Percentiles rank a stretch among this genome's conserved stretches.
Conservation (phyloP, 2,797 vertebrate genomes). For the Numenius phaeopus region DNA sequence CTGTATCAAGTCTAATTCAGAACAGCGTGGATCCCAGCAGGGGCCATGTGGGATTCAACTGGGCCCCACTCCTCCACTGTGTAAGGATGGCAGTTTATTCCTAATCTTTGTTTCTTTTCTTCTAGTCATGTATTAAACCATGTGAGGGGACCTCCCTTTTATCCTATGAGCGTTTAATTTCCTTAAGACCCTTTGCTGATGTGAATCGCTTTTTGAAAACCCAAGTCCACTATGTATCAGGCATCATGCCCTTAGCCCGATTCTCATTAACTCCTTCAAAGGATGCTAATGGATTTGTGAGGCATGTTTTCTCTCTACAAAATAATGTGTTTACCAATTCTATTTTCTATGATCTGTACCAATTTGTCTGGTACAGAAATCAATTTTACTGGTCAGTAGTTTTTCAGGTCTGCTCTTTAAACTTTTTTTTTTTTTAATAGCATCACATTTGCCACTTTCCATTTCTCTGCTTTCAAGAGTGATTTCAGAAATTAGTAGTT, state of each 20-base stretch:
- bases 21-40: neutral
- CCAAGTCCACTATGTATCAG: neutral
- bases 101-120: neutral
- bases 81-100: neutral
- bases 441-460: neutral
- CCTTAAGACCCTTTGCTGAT: neutral
- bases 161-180: neutral
- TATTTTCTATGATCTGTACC: constrained; percentile 43
- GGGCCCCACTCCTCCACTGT: neutral
- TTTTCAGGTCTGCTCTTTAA: constrained; percentile 34
- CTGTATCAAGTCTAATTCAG: neutral
- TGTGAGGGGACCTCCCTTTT: neutral
- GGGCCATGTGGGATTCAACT: neutral
- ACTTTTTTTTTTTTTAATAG: neutral
- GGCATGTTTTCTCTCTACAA: constrained; percentile 25
- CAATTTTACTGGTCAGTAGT: constrained; percentile 64
- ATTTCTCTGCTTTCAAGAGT: constrained; percentile 22
- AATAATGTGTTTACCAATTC: constrained; percentile 57
- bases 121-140: neutral
- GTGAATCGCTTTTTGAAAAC: neutral
- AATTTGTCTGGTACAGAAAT: constrained; percentile 60
- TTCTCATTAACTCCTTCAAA: constrained; percentile 56
- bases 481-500: constrained; percentile 58
- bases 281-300: constrained; percentile 46
- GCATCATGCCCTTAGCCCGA: neutral